phyloP scores from a whole-genome alignment of 2,113 vertebrate genomes.

The Bombycilla garrulus region DNA sequence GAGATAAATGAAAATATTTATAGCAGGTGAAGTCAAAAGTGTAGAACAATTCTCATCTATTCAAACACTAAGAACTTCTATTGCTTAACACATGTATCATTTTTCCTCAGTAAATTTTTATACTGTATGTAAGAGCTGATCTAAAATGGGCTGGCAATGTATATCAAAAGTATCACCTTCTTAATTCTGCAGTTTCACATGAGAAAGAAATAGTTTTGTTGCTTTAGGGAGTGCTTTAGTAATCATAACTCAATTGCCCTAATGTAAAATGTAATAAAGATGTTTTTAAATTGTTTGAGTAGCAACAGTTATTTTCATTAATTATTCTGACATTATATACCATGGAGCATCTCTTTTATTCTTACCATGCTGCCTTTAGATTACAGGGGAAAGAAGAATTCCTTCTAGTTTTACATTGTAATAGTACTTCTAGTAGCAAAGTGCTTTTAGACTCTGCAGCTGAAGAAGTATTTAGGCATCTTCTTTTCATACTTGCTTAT shows the following conservation, averaged over 20 bases:
- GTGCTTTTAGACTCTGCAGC: background rate
- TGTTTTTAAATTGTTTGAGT: constrained; percentile 13
- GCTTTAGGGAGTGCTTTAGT: constrained; percentile 36
- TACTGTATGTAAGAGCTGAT: background rate
- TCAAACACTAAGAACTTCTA: background rate
- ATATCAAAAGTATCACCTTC: background rate
- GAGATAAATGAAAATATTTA: background rate
- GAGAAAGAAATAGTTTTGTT: constrained; percentile 33
- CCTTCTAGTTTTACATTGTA: constrained; percentile 10
- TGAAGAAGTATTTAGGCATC: background rate
- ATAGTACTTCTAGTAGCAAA: background rate
- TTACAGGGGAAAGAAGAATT: constrained; percentile 18
- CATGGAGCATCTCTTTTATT: constrained; percentile 26
- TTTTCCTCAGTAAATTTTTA: background rate
- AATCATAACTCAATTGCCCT: constrained; percentile 31
- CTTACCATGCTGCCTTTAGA: background rate
- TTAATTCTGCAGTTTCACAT: constrained; percentile 20
- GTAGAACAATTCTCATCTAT: background rate
- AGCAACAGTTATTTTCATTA: constrained; percentile 49
- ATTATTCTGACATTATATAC: constrained; percentile 51
- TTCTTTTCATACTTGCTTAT: background rate
- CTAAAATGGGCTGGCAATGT: background rate
- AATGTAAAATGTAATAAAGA: constrained; percentile 27
- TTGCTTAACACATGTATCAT: background rate
- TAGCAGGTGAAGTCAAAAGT: background rate